Conservation (phyloP, 2,113 vertebrate species). For the Lagenorhynchus albirostris region DNA sequence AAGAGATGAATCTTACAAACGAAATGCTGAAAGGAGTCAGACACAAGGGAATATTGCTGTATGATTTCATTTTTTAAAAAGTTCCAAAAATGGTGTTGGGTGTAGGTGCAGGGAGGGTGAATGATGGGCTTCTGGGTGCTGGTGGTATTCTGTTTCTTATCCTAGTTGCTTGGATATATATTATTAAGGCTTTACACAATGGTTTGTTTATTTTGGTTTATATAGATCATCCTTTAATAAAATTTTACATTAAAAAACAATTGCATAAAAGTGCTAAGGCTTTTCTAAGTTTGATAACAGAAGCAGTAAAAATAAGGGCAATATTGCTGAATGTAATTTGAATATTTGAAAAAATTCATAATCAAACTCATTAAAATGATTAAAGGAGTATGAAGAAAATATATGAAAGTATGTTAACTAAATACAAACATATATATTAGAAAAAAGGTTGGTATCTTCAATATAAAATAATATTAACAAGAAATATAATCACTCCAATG, state of each 20-base stretch:
- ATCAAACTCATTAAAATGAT: neutral
- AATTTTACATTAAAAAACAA: neutral
- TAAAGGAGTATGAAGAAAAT: neutral
- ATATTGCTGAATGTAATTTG: neutral
- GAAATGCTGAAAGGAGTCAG: neutral
- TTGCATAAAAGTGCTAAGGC: neutral
- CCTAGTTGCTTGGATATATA: neutral
- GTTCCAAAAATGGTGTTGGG: neutral
- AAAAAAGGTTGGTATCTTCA: neutral
- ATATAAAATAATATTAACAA: neutral
- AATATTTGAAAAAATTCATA: neutral
- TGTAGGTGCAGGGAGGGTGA: neutral
- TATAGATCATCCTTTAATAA: neutral
- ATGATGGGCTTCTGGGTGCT: neutral
- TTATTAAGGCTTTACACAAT: neutral
- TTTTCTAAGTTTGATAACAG: neutral
- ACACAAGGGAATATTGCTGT: neutral
- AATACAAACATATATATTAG: neutral
- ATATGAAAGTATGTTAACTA: neutral
- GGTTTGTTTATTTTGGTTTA: neutral
- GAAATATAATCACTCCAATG: neutral
- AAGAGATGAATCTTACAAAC: neutral
- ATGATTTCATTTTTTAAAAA: neutral
- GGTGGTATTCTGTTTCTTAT: neutral
- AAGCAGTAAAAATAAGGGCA: neutral